These are phyloP conservation scores for Auanema freiburgensis DNA, from an alignment of 2,888 invertebrate species.

Conservation along the genomic window DNA sequence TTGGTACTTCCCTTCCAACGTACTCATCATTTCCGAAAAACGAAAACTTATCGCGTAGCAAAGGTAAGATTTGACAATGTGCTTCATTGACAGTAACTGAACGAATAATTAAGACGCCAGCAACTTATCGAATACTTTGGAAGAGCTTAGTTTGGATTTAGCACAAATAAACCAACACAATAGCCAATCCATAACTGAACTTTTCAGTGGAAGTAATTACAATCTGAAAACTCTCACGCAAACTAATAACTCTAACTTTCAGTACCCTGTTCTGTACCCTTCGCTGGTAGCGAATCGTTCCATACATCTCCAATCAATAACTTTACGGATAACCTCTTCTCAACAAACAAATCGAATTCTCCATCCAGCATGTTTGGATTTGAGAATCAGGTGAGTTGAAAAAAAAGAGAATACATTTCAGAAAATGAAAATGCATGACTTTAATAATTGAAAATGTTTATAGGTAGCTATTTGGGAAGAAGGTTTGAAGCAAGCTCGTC, in stretches of 20 bases:
- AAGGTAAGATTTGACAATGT: no score
- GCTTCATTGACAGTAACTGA: no score
- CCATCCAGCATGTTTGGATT: conserved; percentile 3
- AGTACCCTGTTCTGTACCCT: conserved; percentile 40
- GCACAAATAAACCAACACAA: conserved; percentile 41
- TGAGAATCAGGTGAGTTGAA: conserved; percentile 14
- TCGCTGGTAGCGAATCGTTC: conserved; percentile 30
- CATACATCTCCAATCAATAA: conserved; percentile 27
- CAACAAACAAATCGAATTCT: conserved; percentile 7
- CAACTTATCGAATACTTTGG: conserved; percentile 29
- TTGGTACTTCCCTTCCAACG: conserved; percentile 31
- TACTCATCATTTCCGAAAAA: conserved; percentile 29
- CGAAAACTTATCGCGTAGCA: no score
- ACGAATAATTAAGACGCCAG: neutral
- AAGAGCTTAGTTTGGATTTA: conserved; percentile 46
- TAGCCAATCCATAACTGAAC: conserved; percentile 7
- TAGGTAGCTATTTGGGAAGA: conserved; percentile 37
- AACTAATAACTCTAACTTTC: conserved; percentile 8
- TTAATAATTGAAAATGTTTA: neutral
- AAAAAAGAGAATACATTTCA: conserved; percentile 1
- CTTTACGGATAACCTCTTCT: conserved; percentile 20
- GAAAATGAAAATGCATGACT: conserved; percentile 2
- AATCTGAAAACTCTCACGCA: conserved; percentile 6
- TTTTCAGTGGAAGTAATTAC: conserved; percentile 16
- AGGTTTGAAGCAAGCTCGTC: conserved; percentile 36